Conservation (phyloP, 1,140 invertebrate species). For the Andricus grossulariae region DNA sequence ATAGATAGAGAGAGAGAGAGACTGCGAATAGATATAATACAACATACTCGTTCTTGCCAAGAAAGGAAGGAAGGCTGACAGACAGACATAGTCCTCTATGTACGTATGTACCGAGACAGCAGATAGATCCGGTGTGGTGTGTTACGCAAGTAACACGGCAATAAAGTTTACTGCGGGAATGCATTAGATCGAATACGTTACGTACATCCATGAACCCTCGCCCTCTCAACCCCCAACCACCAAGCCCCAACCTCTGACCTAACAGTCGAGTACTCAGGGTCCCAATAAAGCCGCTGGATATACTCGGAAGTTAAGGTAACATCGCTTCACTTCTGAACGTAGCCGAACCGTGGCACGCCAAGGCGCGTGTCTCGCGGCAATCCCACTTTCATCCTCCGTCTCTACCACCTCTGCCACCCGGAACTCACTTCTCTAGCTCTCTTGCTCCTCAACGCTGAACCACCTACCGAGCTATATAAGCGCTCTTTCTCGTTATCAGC, state of each 20-base stretch:
- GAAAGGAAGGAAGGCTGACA: not conserved
- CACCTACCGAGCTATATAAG: not conserved
- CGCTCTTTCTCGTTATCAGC: slow-evolving; percentile 15
- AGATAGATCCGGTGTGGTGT: slow-evolving; percentile 40
- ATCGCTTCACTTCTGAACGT: slow-evolving; percentile 56
- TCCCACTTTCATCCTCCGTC: slow-evolving; percentile 59
- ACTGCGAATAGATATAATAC: not conserved
- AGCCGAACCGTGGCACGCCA: slow-evolving; percentile 61
- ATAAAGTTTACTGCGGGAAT: slow-evolving; percentile 66
- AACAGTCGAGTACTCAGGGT: slow-evolving; percentile 53
- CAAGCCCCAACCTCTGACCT: slow-evolving; percentile 35
- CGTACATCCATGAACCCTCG: slow-evolving; percentile 41
- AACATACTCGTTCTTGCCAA: not conserved
- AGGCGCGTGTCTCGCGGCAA: slow-evolving; percentile 70
- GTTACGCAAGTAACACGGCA: slow-evolving; percentile 56
- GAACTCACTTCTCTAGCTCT: not conserved
- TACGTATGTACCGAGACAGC: slow-evolving; percentile 41
- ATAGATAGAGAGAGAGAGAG: too few species aligned
- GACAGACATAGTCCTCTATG: not conserved
- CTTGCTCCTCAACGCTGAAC: slow-evolving; percentile 21
- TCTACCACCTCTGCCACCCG: slow-evolving; percentile 34
- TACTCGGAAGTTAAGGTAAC: slow-evolving; percentile 65
- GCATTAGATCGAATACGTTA: slow-evolving; percentile 66
- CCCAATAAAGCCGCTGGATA: slow-evolving; percentile 62
- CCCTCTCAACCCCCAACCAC: slow-evolving; percentile 42